Base-by-base conservation (phyloP, 2,113 vertebrate genomes). In the Pygathrix nemaeus region DNA sequence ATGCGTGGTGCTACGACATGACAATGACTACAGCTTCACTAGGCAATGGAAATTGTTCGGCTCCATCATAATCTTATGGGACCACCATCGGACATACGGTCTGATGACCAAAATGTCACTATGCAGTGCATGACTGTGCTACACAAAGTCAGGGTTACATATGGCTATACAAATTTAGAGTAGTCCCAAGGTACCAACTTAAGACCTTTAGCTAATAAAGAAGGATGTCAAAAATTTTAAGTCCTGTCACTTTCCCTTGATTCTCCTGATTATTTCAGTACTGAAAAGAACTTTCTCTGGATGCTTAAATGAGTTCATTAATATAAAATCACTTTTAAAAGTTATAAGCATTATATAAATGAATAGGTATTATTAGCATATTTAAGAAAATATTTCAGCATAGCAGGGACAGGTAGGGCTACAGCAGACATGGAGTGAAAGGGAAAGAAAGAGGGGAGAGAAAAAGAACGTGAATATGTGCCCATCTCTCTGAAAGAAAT, bases 311-410 rank as follows among this genome's bases (percentile, higher is more conserved):
- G 57, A 85, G 35, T 45, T 94, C 52, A 64, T 21, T 82, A 85
- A 90, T 78, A 88, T 68, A 50, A 72, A 87, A 86, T 48, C 43
- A n/a, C 20, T 48, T 82, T 30, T 35, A 64, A 91, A 93, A 75
- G 76, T 68, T 76, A 27, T 48, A 95, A 88, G 55, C 55, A 73
- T 94, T 82, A 95, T 18, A 66, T 78, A 92, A 78, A 93, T 76
- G 75, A 68, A 82, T 86, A 95, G 48, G 38, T 38, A 59, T 82
- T 81, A 85, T 73, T 81, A 88, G 64, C 73, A n/a, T 0, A 61
- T 11, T 12, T 48, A 75, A 72, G 72, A 84, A 87, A 80, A 78
- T 13, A 89, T 30, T 35, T 64, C 66, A 76, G 30, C 40, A 32
- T 20, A 13, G 61, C 27, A 32, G 13, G 18, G 48, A 95, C 1